A percentile compares a stretch with the other conserved stretches of the same genome.
phyloP scores from a whole-genome alignment of 2,113 vertebrate genomes.

The Noturus placidus region DNA sequence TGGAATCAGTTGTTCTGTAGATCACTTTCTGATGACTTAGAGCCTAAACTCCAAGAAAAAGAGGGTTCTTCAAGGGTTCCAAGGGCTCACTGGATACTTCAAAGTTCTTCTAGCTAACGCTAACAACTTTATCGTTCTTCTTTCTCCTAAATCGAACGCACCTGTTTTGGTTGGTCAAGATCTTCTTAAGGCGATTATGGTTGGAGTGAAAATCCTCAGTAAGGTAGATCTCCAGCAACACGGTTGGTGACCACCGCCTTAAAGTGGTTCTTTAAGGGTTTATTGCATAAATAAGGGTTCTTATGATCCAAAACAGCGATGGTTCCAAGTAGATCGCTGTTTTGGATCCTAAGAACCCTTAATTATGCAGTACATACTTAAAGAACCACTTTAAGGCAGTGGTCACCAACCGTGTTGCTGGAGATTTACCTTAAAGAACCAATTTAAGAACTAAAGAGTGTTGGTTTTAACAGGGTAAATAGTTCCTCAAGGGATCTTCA shows the following conservation, averaged over 20 bases:
- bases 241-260: too few relatives aligned
- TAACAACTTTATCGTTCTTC: not conserved
- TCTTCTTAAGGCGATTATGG: too few relatives aligned
- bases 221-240: too few relatives aligned
- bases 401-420: too few relatives aligned
- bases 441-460: not conserved
- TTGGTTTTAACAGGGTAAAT: not conserved
- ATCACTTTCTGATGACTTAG: not conserved
- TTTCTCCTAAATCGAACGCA: not conserved
- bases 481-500: not conserved
- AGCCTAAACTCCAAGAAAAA: not conserved
- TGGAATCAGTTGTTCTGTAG: not conserved
- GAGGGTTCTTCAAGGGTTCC: not conserved
- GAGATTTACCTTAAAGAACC: not conserved
- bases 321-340: not conserved
- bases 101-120: not conserved
- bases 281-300: too few relatives aligned
- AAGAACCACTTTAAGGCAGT: not conserved
- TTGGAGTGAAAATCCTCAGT: too few relatives aligned
- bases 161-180: too few relatives aligned
- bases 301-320: too few relatives aligned
- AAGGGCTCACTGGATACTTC: not conserved
- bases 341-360: not conserved
- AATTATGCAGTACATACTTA: not conserved
- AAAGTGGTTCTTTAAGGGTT: too few relatives aligned